Conservation (phyloP, 2,113 vertebrate genomes). For the Xiphorhynchus elegans region DNA sequence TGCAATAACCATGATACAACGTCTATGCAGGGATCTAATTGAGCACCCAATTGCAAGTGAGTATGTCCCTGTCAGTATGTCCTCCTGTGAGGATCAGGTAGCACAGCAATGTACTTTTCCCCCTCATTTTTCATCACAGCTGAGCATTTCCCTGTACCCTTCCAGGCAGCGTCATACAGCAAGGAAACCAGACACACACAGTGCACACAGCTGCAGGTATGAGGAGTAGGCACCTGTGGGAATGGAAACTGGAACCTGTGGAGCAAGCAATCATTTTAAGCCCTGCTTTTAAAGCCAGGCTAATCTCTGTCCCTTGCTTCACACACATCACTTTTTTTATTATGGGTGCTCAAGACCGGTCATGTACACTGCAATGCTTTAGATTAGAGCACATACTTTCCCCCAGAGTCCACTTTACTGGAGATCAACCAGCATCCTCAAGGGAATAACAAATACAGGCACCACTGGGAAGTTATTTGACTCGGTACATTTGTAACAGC, state of each 20-base stretch:
- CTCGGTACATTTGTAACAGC: not conserved
- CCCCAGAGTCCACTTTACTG: fast-evolving
- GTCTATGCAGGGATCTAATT: not conserved
- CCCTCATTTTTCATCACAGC: fast-evolving
- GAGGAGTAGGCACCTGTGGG: not conserved
- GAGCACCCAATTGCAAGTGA: fast-evolving
- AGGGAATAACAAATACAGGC: not conserved
- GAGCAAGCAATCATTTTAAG: not conserved
- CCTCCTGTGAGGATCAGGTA: not conserved
- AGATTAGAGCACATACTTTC: not conserved
- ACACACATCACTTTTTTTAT: not conserved
- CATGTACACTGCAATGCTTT: not conserved
- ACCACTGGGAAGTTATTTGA: not conserved
- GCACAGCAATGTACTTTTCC: no score
- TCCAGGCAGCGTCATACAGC: not conserved
- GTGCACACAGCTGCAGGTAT: not conserved
- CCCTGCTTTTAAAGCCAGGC: not conserved
- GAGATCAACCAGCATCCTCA: not conserved
- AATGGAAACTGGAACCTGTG: not conserved
- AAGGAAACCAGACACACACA: not conserved
- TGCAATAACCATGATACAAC: fast-evolving
- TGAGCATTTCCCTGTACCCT: not conserved
- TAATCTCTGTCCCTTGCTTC: not conserved
- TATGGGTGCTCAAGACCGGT: not conserved
- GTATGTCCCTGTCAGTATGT: fast-evolving